Conservation (phyloP, 2,797 vertebrate species). For the Hypotaenidia okinawae region DNA sequence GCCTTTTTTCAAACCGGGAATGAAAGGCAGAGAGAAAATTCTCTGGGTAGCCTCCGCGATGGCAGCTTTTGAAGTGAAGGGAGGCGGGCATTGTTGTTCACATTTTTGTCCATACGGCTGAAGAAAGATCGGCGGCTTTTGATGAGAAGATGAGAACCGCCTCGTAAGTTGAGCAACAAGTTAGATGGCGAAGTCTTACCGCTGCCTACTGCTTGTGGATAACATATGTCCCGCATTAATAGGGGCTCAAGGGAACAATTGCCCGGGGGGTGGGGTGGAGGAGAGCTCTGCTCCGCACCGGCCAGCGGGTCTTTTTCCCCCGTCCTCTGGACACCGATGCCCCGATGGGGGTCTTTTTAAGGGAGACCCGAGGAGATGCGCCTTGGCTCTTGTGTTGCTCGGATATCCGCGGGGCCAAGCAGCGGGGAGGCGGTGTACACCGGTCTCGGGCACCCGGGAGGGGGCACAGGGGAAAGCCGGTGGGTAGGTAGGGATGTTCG, state of each 20-base stretch:
- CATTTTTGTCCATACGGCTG: constrained; percentile 89
- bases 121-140: constrained; percentile 86
- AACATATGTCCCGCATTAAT: constrained; percentile 87
- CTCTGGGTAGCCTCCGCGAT: constrained; percentile 84
- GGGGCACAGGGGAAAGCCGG: background rate
- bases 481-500: background rate
- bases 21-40: constrained; percentile 88
- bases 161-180: constrained; percentile 81
- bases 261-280: constrained; percentile 22
- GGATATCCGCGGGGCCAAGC: background rate
- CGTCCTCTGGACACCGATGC: background rate
- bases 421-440: background rate
- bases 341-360: background rate
- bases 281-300: background rate
- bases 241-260: constrained; percentile 65
- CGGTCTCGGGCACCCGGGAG: too few relatives aligned
- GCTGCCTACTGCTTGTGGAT: constrained; percentile 77
- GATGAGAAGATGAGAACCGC: constrained; percentile 84
- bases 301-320: background rate
- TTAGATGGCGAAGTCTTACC: constrained; percentile 71
- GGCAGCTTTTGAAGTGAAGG: constrained; percentile 90
- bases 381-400: background rate
- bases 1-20: constrained; percentile 82
- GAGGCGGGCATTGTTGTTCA: constrained; percentile 84
- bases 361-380: background rate